Evolutionary conservation across 2,113 vertebrate genomes (phyloP), one percentile per base, ranked within the genome.

Genomic region (Phrynocephalus versicolor): DNA sequence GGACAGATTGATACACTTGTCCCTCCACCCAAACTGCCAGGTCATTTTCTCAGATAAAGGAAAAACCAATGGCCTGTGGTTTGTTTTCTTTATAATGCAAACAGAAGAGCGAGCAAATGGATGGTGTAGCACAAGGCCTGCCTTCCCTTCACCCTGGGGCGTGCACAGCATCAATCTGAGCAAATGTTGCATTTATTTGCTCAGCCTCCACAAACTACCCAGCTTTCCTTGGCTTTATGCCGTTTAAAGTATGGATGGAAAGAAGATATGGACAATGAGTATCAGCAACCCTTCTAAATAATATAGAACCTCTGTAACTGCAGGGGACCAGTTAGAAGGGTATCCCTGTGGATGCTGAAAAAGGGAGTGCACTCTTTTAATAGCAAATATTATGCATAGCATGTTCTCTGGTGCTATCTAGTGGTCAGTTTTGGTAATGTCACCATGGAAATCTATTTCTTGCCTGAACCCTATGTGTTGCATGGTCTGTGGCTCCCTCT

Each of bases 131-230:
- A 10, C 18, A 0, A 23, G 16, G 14, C 5, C 62, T 64, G 12
- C 55, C 25, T 33, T 90, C 33, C 74, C 73, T 70, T 64, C 85
- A 87, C 88, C 62, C 85, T 90, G 88, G 86, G 64, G 90, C 21
- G 23, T 84, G 73, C 35, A 73, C 70, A 85, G 86, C 90, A 86
- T 69, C 5, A 55, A 19, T 21, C 45, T n/a, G 41, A 25, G 19
- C n/a, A 25, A 72, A 23, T 10, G 25, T 41, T 3, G 6, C 16
- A 27, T 27, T 39, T 6, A 37, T 57, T 15, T 37, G 21, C 9
- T 18, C 30, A 18, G 6, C 18, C 6, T 70, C 1, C 33, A 18
- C 39, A 76, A 82, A 79, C 83, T 83, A 76, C 13, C 37, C 15
- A 27, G 27, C 12, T 79, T 9, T 25, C 8, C 6, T 30, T 65